phyloP scores from a whole-genome alignment of 2,888 invertebrate species.

The Heliconius hortense region DNA sequence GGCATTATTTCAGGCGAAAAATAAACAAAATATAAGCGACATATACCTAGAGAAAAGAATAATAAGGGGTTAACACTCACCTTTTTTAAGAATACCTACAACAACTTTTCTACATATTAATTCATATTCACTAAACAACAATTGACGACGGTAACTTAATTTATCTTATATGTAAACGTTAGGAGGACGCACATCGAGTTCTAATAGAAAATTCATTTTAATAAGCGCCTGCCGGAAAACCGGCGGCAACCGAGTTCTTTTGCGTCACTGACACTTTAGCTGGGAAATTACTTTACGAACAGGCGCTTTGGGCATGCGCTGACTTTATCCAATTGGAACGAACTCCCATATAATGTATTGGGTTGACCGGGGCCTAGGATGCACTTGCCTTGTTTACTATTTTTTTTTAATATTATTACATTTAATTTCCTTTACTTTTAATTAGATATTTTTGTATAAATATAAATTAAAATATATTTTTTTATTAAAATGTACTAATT shows the following conservation, averaged over 20 bases:
- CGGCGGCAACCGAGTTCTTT: slow-evolving; percentile 61
- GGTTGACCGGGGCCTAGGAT: slow-evolving; percentile 31
- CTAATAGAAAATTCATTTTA: slow-evolving; percentile 54
- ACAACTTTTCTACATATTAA: slow-evolving; percentile 54
- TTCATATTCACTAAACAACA: slow-evolving; percentile 65
- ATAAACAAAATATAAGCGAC: slow-evolving; percentile 13
- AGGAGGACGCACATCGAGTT: slow-evolving; percentile 48
- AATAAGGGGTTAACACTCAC: slow-evolving; percentile 48
- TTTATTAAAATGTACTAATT: neutral
- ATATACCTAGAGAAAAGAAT: slow-evolving; percentile 27
- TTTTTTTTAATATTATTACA: neutral
- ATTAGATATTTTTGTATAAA: neutral
- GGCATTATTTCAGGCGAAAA: slow-evolving; percentile 24
- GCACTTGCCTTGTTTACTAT: slow-evolving; percentile 36
- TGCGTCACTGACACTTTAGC: slow-evolving; percentile 68
- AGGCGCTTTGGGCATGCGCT: slow-evolving; percentile 68
- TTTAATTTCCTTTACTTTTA: neutral
- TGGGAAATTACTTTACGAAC: slow-evolving; percentile 59
- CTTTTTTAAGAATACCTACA: slow-evolving; percentile 55
- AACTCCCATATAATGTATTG: slow-evolving; percentile 56
- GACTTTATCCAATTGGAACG: slow-evolving; percentile 66
- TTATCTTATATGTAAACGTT: slow-evolving; percentile 53
- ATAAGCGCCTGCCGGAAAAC: slow-evolving; percentile 65
- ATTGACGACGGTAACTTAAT: slow-evolving; percentile 65
- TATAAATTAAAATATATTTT: neutral